Conservation (phyloP, 2,888 invertebrate genomes). For the Synergus laeviventris region DNA sequence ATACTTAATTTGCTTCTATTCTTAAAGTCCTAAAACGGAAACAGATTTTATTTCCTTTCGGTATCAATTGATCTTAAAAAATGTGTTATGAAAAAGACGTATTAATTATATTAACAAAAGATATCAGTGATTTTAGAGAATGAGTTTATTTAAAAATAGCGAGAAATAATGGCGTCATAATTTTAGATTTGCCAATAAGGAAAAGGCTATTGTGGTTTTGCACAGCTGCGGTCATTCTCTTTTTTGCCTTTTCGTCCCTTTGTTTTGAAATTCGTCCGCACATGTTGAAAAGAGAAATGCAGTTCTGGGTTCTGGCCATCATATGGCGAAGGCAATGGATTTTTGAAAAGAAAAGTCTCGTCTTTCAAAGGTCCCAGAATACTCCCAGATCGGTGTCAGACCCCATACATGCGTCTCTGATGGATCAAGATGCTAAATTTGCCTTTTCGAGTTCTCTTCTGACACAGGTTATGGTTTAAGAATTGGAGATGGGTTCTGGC, state of each 20-base stretch:
- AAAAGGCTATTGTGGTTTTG: slow-evolving; percentile 15
- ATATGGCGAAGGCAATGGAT: slow-evolving; percentile 27
- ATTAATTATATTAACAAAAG: too few species aligned
- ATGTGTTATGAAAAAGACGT: too few species aligned
- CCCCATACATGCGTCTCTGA: slow-evolving; percentile 36
- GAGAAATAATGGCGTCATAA: background rate
- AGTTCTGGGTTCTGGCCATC: slow-evolving; percentile 16
- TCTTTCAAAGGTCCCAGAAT: slow-evolving; percentile 33
- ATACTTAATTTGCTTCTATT: background rate
- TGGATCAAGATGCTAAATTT: slow-evolving; percentile 40
- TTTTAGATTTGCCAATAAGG: slow-evolving; percentile 14
- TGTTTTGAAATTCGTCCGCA: slow-evolving; percentile 31
- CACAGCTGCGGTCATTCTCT: slow-evolving; percentile 30
- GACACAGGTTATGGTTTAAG: slow-evolving; percentile 19
- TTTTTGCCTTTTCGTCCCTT: slow-evolving; percentile 19
- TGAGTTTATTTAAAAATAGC: too few species aligned
- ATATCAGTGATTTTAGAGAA: too few species aligned
- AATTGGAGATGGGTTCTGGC: slow-evolving; percentile 35
- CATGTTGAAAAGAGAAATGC: slow-evolving; percentile 24
- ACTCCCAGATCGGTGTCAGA: slow-evolving; percentile 32
- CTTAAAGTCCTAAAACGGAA: background rate
- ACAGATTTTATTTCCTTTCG: too few species aligned
- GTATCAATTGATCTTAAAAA: too few species aligned
- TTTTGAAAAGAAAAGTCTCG: slow-evolving; percentile 38
- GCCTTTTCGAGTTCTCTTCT: slow-evolving; percentile 29